Conservation (phyloP, 2,797 vertebrate genomes). For the Discoglossus pictus region DNA sequence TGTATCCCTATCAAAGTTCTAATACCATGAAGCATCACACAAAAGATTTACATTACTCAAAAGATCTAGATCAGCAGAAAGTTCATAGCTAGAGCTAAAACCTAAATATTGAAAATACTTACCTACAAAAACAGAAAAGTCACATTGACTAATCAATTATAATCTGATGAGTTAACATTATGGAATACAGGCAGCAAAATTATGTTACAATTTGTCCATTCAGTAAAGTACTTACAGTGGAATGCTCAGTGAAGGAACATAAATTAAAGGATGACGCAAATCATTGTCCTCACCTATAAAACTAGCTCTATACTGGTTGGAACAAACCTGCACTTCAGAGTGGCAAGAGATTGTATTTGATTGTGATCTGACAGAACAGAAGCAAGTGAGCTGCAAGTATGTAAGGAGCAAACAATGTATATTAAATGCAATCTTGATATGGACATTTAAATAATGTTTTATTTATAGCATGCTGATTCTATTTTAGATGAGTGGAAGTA, state of each 20-base stretch:
- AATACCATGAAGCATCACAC: not conserved
- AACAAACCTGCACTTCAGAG: slow-evolving; percentile 90
- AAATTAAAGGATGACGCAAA: slow-evolving; percentile 90
- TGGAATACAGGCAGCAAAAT: slow-evolving; percentile 80
- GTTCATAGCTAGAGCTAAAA: slow-evolving; percentile 67
- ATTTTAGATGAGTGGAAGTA: slow-evolving; percentile 52
- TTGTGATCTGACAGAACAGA: slow-evolving; percentile 72
- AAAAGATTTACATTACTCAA: slow-evolving; percentile 8
- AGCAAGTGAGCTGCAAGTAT: slow-evolving; percentile 56
- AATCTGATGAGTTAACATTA: slow-evolving; percentile 72
- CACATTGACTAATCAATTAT: slow-evolving; percentile 63
- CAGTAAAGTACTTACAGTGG: slow-evolving; percentile 98
- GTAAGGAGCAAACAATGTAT: slow-evolving; percentile 81
- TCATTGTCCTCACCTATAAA: slow-evolving; percentile 92
- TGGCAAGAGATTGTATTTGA: slow-evolving; percentile 86
- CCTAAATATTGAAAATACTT: slow-evolving; percentile 76
- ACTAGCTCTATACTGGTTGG: slow-evolving; percentile 88
- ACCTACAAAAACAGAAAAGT: slow-evolving; percentile 72
- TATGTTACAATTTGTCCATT: slow-evolving; percentile 82
- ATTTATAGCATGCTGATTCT: not conserved
- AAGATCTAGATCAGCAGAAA: not conserved
- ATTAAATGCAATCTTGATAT: slow-evolving; percentile 73
- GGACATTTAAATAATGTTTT: slow-evolving; percentile 67
- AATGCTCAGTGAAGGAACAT: slow-evolving; percentile 88
- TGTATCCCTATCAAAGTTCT: no score